These are phyloP conservation scores for Macrochelys suwanniensis DNA, from an alignment of 2,797 vertebrate genomes.

Conservation along the genomic window DNA sequence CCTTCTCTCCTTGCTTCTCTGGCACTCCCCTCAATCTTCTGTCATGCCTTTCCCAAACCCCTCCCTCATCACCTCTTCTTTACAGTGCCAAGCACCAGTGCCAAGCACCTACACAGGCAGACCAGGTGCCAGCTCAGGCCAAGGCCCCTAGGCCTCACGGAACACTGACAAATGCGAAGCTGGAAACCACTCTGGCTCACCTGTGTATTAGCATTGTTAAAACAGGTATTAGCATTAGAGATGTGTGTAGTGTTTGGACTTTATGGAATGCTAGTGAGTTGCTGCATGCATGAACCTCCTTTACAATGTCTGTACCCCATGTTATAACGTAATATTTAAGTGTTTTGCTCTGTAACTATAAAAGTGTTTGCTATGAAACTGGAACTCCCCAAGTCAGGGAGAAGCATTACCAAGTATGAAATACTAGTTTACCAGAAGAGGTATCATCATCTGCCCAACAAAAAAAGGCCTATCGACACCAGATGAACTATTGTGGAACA, in stretches of 20 bases:
- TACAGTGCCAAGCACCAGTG: background rate
- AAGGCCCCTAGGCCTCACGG: background rate
- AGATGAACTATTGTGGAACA: background rate
- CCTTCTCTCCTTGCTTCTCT: background rate
- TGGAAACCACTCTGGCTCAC: background rate
- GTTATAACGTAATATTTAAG: background rate
- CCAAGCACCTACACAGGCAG: background rate
- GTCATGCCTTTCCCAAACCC: background rate
- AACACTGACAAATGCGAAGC: background rate
- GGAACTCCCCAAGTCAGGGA: background rate
- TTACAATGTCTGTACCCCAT: background rate
- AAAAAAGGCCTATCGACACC: background rate
- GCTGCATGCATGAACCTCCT: background rate
- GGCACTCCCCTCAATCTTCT: background rate
- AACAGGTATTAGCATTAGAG: background rate
- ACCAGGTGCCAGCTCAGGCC: background rate
- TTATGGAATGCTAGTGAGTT: background rate
- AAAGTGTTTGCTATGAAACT: background rate
- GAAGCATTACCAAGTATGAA: background rate
- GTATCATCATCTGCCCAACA: background rate
- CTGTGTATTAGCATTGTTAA: background rate
- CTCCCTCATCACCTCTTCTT: background rate
- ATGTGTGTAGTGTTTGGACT: background rate
- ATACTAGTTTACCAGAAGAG: background rate
- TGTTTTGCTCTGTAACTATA: background rate